phyloP scores from a whole-genome alignment of 2,888 invertebrate genomes.

The Andrena dorsata region DNA sequence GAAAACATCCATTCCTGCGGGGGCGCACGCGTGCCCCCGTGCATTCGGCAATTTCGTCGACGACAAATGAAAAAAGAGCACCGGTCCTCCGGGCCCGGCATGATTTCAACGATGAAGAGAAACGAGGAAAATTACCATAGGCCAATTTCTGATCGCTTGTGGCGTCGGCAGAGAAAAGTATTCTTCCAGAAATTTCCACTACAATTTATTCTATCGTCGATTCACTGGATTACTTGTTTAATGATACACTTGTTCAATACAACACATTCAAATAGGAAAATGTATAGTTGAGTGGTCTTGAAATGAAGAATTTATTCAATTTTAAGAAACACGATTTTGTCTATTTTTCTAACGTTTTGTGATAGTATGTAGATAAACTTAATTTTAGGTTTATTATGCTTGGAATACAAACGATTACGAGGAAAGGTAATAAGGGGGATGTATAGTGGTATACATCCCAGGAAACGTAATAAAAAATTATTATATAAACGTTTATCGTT shows the following conservation, averaged over 20 bases:
- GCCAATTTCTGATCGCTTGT: constrained; percentile 60
- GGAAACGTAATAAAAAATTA: too few relatives aligned
- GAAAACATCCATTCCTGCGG: constrained; percentile 71
- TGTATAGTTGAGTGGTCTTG: too few relatives aligned
- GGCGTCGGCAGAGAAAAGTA: constrained; percentile 25
- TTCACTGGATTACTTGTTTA: too few relatives aligned
- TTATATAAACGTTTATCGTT: too few relatives aligned
- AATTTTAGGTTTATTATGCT: neutral
- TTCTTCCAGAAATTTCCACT: neutral
- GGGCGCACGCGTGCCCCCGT: constrained; percentile 60
- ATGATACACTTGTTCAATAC: too few relatives aligned
- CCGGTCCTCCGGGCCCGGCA: constrained; percentile 19
- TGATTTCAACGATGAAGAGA: constrained; percentile 53
- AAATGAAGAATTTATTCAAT: neutral
- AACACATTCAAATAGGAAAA: too few relatives aligned
- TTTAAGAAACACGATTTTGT: neutral
- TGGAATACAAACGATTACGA: too few relatives aligned
- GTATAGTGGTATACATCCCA: too few relatives aligned
- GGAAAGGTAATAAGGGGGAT: too few relatives aligned
- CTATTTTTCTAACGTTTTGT: neutral
- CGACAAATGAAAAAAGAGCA: constrained; percentile 52
- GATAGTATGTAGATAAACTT: neutral
- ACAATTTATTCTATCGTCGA: neutral
- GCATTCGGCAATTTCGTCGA: constrained; percentile 66
- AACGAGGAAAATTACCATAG: constrained; percentile 62